Evolutionary conservation across 1,140 invertebrate genomes (phyloP), one percentile per base, ranked within the genome.

Genomic region (Drosophila grimshawi): DNA sequence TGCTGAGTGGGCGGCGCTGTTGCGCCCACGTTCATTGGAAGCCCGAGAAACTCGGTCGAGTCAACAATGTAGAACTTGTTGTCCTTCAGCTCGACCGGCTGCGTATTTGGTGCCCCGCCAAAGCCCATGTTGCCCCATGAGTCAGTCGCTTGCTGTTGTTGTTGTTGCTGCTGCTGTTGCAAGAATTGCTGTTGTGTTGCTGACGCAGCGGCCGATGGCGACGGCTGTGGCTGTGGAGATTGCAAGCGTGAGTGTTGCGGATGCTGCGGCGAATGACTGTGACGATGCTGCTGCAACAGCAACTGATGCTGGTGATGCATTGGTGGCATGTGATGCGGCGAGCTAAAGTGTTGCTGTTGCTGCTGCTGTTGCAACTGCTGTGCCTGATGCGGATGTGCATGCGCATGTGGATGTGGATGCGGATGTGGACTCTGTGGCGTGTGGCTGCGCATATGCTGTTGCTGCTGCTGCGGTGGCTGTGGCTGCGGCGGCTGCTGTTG

Each of bases 31-130:
- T 89, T 85, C 86, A 92, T 85, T 77, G 91, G 91, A 89, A 92
- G 91, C 70, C 89, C 89, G 55, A 92, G 68, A 70, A 92, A 92
- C 59, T 92, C 91, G 39, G 90, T 59, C 39, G 91, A 90, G 57
- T 92, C 91, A 27, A 92, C 91, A 48, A 90, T 89, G 45, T 91
- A 92, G 55, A 83, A 92, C 56, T 92, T 92, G 48, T 91, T 89
- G 65, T 89, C 81, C 48, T 91, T 91, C 11, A 91, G 75, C 69
- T 91, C 89, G 30, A 91, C 83, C 33, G 81, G 89, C 41, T 83
- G 89, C 35, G 59, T 81, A 66, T 68, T 89, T 10, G 81, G 56
- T 19, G 88, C 56, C 43, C 77, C 76, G 35, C 74, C 80, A 73
- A 89, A 91, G 51, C 74, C 78, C 66, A 91, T 79, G 61, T 85